Evolutionary conservation across 2,888 invertebrate genomes (phyloP).

Genomic region (Cryptocephalus moraei): DNA sequence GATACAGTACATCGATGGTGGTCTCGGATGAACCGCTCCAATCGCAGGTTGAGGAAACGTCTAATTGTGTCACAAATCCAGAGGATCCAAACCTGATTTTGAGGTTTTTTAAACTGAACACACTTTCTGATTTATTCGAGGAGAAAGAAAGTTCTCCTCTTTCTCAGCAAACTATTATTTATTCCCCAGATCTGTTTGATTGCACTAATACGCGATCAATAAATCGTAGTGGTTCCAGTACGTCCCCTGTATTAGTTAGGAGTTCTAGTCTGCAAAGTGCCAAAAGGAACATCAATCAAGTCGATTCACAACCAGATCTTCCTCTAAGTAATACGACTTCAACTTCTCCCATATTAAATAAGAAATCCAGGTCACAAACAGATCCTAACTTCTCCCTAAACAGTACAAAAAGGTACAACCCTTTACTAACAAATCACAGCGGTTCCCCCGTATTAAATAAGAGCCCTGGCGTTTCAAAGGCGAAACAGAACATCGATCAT

Average conservation of each 20-base stretch:
- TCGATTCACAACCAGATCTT: no score
- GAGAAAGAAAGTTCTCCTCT: no score
- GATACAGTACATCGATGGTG: slow-evolving; percentile 13
- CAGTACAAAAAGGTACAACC: slow-evolving; percentile 4
- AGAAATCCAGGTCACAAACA: no score
- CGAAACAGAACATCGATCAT: no score
- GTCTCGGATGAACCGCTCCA: neutral
- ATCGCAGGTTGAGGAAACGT: no score
- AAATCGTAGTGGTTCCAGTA: neutral
- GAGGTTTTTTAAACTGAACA: slow-evolving; percentile 21
- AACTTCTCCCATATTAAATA: no score
- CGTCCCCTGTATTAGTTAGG: neutral
- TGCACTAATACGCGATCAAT: neutral
- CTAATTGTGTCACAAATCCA: neutral
- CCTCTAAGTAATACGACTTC: no score
- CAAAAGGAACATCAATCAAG: no score
- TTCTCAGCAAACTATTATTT: slow-evolving; percentile 19
- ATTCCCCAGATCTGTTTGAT: slow-evolving; percentile 15
- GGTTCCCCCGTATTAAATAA: no score
- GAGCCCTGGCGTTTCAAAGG: no score
- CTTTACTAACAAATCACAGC: neutral
- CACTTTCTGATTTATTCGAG: slow-evolving; percentile 12
- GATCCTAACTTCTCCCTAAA: slow-evolving; percentile 4
- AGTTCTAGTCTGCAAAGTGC: no score
- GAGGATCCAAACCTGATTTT: slow-evolving; percentile 6